Evolutionary conservation across 2,888 invertebrate genomes (phyloP), one percentile per base, ranked within the genome.

Genomic region (Troilus luridus): DNA sequence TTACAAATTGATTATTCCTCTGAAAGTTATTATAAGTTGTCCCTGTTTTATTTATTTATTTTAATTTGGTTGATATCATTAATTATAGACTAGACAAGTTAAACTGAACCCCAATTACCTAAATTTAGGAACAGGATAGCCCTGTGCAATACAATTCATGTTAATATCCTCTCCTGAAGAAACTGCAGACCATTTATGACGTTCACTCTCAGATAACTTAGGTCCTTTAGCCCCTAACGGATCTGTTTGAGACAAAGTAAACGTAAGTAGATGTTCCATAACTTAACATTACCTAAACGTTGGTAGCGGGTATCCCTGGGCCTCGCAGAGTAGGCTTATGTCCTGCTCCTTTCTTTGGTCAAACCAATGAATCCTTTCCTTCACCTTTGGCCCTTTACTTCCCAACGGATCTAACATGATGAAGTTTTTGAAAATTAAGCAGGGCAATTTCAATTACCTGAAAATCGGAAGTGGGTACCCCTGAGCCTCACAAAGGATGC

Each of bases 221-320:
- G 94, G 93, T 24, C 93, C 93, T 89, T 93, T 93, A 12, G 92
- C 92, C 77, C 93, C 93, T 64, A 93, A 92, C 27, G 93, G 93
- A 92, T 93, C 93, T 93, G 64, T 58, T 85, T 58, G 10, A 41
- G 24, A 41, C n/a, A 89, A 89, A 89, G 60, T 56, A 77, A n/a
- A 56, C 12, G 8, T 58, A 85, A 56, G 56, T 64, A 12, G 0
- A 24, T 77, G 21, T 85, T 58, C 5, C 12, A 85, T 12, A 6
- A 85, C 6, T n/a, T 54, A 56, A n/a, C 8, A 91, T 95, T 96
- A 95, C 95, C 95, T 95, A 94, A 95, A 95, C 93, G 94, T 93
- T 92, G 96, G 96, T 90, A 95, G 94, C 67, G 95, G 95, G 93
- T 94, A 95, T 92, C 95, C 95, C 94, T 95, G 95, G 64, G 95